A percentile compares a stretch with the other conserved stretches of the same genome.
phyloP scores from a whole-genome alignment of 2,113 vertebrate species.

The Stomatorhinus ivindoensis region DNA sequence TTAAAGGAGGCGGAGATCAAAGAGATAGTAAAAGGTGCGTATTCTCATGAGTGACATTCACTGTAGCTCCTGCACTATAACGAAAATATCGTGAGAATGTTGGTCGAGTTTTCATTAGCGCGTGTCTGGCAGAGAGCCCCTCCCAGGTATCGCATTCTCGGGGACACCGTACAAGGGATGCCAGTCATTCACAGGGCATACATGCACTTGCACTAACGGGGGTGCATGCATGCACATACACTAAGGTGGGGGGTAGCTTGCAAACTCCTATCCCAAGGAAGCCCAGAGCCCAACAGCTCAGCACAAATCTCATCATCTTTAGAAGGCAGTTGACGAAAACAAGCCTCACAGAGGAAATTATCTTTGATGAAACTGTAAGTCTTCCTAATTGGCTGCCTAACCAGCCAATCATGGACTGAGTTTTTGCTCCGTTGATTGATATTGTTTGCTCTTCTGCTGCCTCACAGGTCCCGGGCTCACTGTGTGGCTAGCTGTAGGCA shows the following conservation, averaged over 20 bases:
- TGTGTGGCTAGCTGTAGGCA: constrained; percentile 59
- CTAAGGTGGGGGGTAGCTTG: neutral
- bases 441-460: neutral
- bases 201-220: neutral
- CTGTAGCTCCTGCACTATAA: neutral
- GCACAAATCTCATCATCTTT: neutral
- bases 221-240: neutral
- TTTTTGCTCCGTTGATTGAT: no score
- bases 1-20: constrained; percentile 45
- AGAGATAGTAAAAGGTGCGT: constrained; percentile 45
- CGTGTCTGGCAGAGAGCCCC: neutral
- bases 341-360: neutral
- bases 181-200: neutral
- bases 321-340: neutral
- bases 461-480: constrained; percentile 45
- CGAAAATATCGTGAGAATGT: neutral
- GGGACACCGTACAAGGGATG: neutral
- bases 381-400: neutral
- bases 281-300: neutral
- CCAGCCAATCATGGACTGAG: neutral
- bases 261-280: neutral
- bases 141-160: neutral
- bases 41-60: neutral
- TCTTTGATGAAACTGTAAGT: neutral
- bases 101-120: neutral